Evolutionary conservation across 1,140 invertebrate species (phyloP), one percentile per base, ranked within the genome.

Genomic region (Atopsyche davidsoni): DNA sequence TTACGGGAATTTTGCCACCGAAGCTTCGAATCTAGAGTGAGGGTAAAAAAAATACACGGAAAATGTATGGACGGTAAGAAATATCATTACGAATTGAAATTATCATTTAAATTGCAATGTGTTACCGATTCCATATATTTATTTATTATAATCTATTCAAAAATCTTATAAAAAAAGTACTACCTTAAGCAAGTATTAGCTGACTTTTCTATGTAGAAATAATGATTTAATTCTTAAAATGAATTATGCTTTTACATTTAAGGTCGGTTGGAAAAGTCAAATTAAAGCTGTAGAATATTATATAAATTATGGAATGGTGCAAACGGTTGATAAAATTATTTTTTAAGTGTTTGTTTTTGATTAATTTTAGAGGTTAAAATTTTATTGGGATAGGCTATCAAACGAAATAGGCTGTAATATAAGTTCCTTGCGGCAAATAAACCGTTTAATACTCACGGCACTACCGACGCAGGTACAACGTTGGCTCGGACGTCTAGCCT

Each of bases 391-490:
- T n/a, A n/a, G n/a, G n/a, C n/a, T n/a, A n/a, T n/a, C n/a, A n/a
- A n/a, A n/a, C n/a, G n/a, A n/a, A n/a, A n/a, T n/a, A n/a, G n/a
- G n/a, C n/a, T n/a, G n/a, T n/a, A n/a, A n/a, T n/a, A n/a, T n/a
- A n/a, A n/a, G n/a, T n/a, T n/a, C n/a, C n/a, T n/a, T n/a, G n/a
- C 46, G 36, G 35, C 43, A 51, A 58, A 58, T 58, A 53, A 53
- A 53, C 36, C 36, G 49, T 58, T 58, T 58, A 53, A 58, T 51
- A n/a, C n/a, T n/a, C n/a, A n/a, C n/a, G n/a, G n/a, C n/a, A n/a
- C n/a, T n/a, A n/a, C n/a, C 24, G 24, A 7, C 24, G 6, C 24
- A 7, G 24, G 35, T 11, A 18, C n/a, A 25, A 13, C 21, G 38
- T 36, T 41, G 24, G 46, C 24, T 41, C 28, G 36, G 13, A 31